phyloP scores from a whole-genome alignment of 2,113 vertebrate genomes.

The Gymnorhina tibicen region DNA sequence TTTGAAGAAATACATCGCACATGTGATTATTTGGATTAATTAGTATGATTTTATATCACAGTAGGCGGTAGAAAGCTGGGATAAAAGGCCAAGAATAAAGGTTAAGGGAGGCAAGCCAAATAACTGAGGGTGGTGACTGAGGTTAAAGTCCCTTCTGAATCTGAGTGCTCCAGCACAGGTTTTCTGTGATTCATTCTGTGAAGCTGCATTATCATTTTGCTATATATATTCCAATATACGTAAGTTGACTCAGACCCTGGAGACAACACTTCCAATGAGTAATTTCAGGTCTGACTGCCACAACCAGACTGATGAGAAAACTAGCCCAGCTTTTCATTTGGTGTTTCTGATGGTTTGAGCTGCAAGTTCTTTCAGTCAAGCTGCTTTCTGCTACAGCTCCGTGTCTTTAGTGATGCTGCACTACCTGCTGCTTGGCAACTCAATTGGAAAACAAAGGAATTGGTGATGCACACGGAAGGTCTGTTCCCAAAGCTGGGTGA shows the following conservation, averaged over 20 bases:
- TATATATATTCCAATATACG: fast-evolving
- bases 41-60: not conserved
- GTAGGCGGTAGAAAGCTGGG: not conserved
- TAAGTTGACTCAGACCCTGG: not conserved
- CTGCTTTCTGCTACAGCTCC: not conserved
- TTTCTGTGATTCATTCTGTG: not conserved
- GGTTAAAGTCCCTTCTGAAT: not conserved
- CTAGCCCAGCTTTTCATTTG: fast-evolving
- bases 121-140: not conserved
- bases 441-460: not conserved
- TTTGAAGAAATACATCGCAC: not conserved
- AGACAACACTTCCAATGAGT: not conserved
- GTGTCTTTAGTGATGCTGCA: not conserved
- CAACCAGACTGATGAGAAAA: not conserved
- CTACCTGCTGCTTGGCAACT: not conserved
- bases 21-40: not conserved
- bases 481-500: not conserved
- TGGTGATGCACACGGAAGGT: not conserved
- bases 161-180: not conserved
- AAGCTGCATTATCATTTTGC: not conserved
- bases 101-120: not conserved
- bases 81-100: not conserved
- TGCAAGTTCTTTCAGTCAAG: not conserved
- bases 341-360: not conserved
- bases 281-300: not conserved